These are phyloP conservation scores for Platynereis dumerilii DNA, from an alignment of 2,888 invertebrate genomes.

Conservation along the genomic window DNA sequence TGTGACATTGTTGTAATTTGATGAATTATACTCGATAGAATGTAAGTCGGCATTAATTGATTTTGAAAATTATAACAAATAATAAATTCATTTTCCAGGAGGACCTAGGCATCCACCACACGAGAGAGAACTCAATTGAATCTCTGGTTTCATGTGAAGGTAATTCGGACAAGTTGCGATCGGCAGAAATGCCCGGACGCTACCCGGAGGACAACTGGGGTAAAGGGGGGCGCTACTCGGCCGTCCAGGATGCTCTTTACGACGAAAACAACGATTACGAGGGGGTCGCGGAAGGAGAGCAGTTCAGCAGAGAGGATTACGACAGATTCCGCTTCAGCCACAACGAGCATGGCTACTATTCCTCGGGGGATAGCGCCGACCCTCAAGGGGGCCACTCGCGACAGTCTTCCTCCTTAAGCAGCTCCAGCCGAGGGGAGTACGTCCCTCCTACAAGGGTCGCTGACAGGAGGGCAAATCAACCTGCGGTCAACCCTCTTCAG, in stretches of 20 bases:
- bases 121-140: constrained; percentile 51
- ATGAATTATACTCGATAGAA: too few species aligned
- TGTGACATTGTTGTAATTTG: too few species aligned
- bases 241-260: constrained; percentile 16
- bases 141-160: constrained; percentile 49
- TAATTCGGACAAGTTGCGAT: neutral
- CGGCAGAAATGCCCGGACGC: too few species aligned
- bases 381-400: constrained; percentile 12
- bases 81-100: neutral
- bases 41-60: too few species aligned
- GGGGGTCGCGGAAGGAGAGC: neutral
- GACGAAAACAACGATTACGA: constrained; percentile 2
- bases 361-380: neutral
- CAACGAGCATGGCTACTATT: neutral
- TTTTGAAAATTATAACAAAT: too few species aligned
- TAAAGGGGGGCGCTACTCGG: constrained; percentile 12
- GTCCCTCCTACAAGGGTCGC: constrained; percentile 28
- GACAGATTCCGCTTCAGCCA: neutral
- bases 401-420: constrained; percentile 45
- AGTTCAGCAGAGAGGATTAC: neutral
- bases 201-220: too few species aligned
- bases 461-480: constrained; percentile 37
- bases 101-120: constrained; percentile 35
- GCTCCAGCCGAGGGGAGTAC: constrained; percentile 30
- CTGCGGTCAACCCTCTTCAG: constrained; percentile 53